phyloP scores from a whole-genome alignment of 2,113 vertebrate genomes.

The Pseudois nayaur region DNA sequence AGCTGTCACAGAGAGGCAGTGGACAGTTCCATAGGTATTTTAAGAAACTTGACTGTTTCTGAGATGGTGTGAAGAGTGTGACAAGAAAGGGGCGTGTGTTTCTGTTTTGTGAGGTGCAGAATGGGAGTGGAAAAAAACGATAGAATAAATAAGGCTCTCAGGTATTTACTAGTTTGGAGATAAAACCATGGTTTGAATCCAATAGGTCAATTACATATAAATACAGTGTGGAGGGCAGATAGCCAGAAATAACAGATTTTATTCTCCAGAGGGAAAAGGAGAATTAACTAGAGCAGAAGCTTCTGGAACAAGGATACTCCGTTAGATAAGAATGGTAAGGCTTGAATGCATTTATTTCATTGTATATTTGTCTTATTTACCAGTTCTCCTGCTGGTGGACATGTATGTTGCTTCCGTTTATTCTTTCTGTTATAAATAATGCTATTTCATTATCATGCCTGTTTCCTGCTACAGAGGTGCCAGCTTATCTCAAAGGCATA shows the following conservation, averaged over 20 bases:
- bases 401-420: neutral
- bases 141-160: neutral
- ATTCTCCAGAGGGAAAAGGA: neutral
- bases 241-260: constrained; percentile 6
- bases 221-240: neutral
- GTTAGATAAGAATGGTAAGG: neutral
- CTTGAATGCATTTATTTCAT: neutral
- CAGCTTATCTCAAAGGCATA: neutral
- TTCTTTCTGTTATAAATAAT: neutral
- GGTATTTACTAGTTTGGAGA: constrained; percentile 13
- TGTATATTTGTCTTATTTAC: neutral
- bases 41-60: neutral
- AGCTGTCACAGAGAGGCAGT: neutral
- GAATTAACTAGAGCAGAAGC: neutral
- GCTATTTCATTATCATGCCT: neutral
- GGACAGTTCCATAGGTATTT: neutral
- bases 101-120: neutral
- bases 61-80: neutral
- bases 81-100: neutral
- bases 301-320: neutral
- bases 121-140: neutral
- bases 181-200: neutral
- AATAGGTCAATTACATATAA: neutral
- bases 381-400: neutral
- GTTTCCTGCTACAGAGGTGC: neutral